Conservation (phyloP, 2,113 vertebrate genomes). For the Spheniscus mendiculus region DNA sequence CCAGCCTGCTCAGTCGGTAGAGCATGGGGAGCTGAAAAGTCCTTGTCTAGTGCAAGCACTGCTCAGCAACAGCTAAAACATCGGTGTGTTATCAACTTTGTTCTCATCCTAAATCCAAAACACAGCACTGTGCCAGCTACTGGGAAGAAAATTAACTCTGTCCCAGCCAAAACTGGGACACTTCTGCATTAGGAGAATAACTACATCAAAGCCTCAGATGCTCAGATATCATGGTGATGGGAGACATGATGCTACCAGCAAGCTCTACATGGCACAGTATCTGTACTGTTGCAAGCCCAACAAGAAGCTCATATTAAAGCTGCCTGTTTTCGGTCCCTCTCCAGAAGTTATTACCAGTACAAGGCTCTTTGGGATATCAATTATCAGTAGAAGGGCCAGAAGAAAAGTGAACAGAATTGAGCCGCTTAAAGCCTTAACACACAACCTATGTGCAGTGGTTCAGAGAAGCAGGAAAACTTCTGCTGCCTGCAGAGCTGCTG, state of each 20-base stretch:
- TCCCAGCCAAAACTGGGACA: no score
- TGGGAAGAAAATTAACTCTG: no score
- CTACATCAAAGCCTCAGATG: not conserved
- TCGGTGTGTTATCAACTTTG: no score
- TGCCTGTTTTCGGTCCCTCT: not conserved
- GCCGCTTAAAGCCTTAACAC: not conserved
- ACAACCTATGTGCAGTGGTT: fast-evolving
- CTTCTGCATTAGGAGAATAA: not conserved
- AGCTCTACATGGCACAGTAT: not conserved
- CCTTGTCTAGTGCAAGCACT: no score
- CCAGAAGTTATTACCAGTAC: not conserved
- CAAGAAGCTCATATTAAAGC: not conserved
- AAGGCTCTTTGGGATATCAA: not conserved
- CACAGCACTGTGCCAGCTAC: no score
- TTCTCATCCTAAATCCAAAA: no score
- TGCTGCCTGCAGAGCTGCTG: not conserved
- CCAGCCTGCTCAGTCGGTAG: no score
- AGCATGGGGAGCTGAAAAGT: no score
- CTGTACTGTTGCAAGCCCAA: not conserved
- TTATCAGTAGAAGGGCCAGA: not conserved
- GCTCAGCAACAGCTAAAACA: no score
- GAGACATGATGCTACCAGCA: fast-evolving
- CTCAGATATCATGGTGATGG: not conserved
- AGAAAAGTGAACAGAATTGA: not conserved
- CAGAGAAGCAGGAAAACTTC: not conserved